Conservation (phyloP, 2,888 invertebrate species). For the Ophion ellenae region DNA sequence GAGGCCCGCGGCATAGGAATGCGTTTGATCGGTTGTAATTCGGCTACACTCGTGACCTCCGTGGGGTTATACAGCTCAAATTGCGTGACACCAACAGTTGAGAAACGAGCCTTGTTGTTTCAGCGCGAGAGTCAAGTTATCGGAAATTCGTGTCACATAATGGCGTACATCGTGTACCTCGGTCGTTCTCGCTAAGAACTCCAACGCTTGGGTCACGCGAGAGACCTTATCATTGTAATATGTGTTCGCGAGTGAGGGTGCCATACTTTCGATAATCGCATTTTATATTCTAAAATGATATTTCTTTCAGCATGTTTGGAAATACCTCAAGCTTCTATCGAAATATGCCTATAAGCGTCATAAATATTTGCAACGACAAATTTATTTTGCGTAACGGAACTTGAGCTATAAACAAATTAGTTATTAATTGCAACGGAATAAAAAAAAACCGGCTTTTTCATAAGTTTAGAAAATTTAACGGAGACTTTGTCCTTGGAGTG, state of each 20-base stretch:
- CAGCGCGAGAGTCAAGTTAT: constrained; percentile 40
- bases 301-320: not conserved
- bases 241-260: constrained; percentile 52
- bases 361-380: no score
- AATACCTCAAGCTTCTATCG: not conserved
- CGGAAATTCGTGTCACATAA: constrained; percentile 69
- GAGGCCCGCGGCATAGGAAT: no score
- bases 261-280: constrained; percentile 18
- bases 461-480: no score
- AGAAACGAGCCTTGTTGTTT: constrained; percentile 55
- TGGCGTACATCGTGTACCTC: constrained; percentile 67
- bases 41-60: constrained; percentile 16
- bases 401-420: no score
- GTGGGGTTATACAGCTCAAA: constrained; percentile 6
- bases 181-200: constrained; percentile 61
- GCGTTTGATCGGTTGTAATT: no score
- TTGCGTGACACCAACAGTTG: constrained; percentile 50
- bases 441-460: no score
- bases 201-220: constrained; percentile 65
- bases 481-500: no score
- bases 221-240: constrained; percentile 66
- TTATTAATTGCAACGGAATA: no score
- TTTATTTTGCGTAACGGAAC: no score
- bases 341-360: not conserved
- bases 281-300: constrained; percentile 9